Evolutionary conservation across 2,888 invertebrate genomes (phyloP).

Genomic region (Tethea ocularis): DNA sequence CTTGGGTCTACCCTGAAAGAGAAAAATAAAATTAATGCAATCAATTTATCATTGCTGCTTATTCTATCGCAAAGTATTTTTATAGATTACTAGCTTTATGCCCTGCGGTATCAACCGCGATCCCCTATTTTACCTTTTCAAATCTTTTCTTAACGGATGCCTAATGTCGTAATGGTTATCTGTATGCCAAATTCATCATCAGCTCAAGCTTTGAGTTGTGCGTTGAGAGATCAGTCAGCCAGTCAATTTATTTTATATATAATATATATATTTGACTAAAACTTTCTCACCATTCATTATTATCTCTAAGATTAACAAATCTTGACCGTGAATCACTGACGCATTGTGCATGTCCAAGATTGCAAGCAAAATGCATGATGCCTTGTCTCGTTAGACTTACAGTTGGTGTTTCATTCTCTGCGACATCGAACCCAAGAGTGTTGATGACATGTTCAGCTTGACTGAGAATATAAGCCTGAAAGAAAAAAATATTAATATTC

Average conservation of each 20-base stretch:
- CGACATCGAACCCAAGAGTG: slow-evolving; percentile 54
- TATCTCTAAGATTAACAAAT: slow-evolving; percentile 50
- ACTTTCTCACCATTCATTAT: slow-evolving; percentile 41
- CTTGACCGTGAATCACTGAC: slow-evolving; percentile 61
- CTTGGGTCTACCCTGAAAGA: slow-evolving; percentile 81
- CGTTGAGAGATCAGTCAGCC: too few species aligned
- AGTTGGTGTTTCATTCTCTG: slow-evolving; percentile 55
- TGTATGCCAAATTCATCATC: too few species aligned
- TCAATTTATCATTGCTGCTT: neutral
- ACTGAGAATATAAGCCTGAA: slow-evolving; percentile 57
- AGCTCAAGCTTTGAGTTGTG: too few species aligned
- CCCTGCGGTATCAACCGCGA: too few species aligned
- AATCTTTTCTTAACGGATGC: too few species aligned
- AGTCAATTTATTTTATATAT: too few species aligned
- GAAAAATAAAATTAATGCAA: neutral
- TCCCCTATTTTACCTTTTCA: too few species aligned
- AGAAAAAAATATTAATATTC: slow-evolving; percentile 10
- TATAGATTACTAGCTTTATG: too few species aligned
- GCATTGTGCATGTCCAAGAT: slow-evolving; percentile 83
- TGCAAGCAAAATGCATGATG: slow-evolving; percentile 86
- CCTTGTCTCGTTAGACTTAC: slow-evolving; percentile 75
- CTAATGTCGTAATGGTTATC: too few species aligned
- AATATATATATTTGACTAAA: neutral
- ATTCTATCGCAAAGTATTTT: too few species aligned
- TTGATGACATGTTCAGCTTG: slow-evolving; percentile 63